phyloP scores from a whole-genome alignment of 1,140 invertebrate species.

The Bradynema listronoti region DNA sequence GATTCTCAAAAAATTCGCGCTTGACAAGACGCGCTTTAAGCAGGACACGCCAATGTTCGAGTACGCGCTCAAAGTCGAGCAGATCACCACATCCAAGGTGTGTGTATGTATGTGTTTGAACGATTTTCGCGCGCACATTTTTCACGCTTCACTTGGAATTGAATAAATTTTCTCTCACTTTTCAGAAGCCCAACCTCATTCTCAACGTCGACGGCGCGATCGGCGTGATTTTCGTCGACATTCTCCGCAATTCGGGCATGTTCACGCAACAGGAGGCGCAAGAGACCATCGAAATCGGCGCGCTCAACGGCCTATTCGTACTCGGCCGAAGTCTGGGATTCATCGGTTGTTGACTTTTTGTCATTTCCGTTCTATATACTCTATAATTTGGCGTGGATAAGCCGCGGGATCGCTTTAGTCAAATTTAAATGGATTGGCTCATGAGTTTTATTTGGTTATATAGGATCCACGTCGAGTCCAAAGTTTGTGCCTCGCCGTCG shows the following conservation, averaged over 20 bases:
- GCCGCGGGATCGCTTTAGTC: no score
- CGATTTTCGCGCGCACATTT: no score
- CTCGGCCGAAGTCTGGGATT: constrained; percentile 95
- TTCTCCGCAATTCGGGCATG: constrained; percentile 74
- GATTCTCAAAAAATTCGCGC: constrained; percentile 88
- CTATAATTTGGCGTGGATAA: constrained; percentile 9
- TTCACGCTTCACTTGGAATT: no score
- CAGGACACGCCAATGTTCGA: constrained; percentile 82
- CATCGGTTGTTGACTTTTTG: constrained; percentile 68
- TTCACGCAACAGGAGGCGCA: constrained; percentile 94
- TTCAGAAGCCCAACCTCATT: constrained; percentile 90
- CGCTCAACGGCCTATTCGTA: constrained; percentile 95
- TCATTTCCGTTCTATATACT: no score
- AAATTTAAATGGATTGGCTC: no score
- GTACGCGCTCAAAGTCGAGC: constrained; percentile 94
- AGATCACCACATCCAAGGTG: constrained; percentile 90
- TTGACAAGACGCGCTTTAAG: constrained; percentile 59
- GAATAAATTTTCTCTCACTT: no score
- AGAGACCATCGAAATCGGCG: constrained; percentile 93
- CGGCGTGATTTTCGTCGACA: constrained; percentile 90
- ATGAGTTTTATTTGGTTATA: no score
- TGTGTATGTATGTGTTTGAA: neutral
- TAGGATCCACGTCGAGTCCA: no score
- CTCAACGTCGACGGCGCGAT: constrained; percentile 97
- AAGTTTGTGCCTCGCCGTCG: no score